phyloP scores from a whole-genome alignment of 1,140 invertebrate genomes.

The Cyrtorhinus lividipennis region DNA sequence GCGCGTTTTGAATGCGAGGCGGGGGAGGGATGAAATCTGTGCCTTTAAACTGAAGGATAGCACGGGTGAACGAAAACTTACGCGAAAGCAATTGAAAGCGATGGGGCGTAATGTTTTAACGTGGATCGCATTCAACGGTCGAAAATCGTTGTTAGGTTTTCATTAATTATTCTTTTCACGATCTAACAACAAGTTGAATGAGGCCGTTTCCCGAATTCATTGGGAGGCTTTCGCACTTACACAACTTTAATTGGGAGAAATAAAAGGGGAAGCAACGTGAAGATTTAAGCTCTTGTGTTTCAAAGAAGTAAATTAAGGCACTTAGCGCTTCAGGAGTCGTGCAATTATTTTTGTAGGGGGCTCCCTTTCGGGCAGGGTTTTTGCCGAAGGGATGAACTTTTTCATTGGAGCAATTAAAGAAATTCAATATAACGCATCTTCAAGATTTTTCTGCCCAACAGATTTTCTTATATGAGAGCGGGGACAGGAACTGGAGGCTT shows the following conservation, averaged over 20 bases:
- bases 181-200: background rate
- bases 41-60: too few relatives aligned
- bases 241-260: constrained; percentile 5
- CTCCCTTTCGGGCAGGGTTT: background rate
- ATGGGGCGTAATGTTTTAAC: background rate
- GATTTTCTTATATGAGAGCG: too few relatives aligned
- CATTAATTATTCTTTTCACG: constrained; percentile 4
- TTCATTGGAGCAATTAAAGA: background rate
- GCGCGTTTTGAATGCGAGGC: too few relatives aligned
- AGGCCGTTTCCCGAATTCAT: background rate
- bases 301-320: constrained; percentile 7
- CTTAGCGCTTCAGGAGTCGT: background rate
- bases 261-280: background rate
- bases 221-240: background rate
- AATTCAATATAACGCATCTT: too few relatives aligned
- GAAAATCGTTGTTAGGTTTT: background rate
- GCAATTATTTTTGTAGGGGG: background rate
- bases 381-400: background rate
- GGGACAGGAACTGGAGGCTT: too few relatives aligned
- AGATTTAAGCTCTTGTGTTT: constrained; percentile 4
- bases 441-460: too few relatives aligned
- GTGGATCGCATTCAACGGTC: background rate
- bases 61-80: constrained; percentile 1
- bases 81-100: background rate
- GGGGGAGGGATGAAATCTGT: too few relatives aligned